Percentiles rank a stretch among this genome's conserved stretches.
Evolutionary conservation across 2,888 invertebrate species (phyloP).

Genomic region (Pseudanteris insignis): DNA sequence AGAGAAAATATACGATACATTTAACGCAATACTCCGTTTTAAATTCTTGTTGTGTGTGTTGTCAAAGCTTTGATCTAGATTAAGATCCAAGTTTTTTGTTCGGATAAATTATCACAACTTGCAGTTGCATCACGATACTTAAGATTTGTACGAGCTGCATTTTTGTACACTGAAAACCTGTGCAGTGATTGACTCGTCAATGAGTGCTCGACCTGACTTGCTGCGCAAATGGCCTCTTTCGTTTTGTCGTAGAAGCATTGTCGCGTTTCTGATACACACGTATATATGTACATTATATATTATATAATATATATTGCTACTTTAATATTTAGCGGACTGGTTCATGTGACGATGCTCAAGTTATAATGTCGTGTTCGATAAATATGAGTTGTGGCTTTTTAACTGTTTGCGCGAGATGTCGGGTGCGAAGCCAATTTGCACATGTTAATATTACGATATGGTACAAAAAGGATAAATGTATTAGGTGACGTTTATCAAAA

Average conservation of each 20-base stretch:
- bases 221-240: conserved; percentile 1
- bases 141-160: conserved; percentile 33
- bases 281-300: conserved; percentile 9
- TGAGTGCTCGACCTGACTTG: conserved; percentile 9
- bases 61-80: conserved; percentile 25
- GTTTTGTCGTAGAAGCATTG: no score
- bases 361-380: conserved; percentile 35
- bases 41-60: conserved; percentile 28
- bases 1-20: conserved; percentile 7
- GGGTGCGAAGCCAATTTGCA: conserved; percentile 24
- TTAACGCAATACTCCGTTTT: conserved; percentile 29
- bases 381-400: conserved; percentile 33
- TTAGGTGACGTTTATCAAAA: conserved; percentile 62
- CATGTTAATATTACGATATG: conserved; percentile 58
- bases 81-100: conserved; percentile 24
- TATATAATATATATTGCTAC: conserved; percentile 6
- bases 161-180: conserved; percentile 36
- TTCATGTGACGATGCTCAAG: conserved; percentile 30
- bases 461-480: conserved; percentile 65
- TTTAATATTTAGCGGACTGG: conserved; percentile 22
- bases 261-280: conserved; percentile 15
- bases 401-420: conserved; percentile 21
- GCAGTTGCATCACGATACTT: conserved; percentile 29
- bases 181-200: conserved; percentile 35
- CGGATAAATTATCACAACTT: conserved; percentile 20